Base-by-base conservation (phyloP, 2,113 vertebrate genomes). In the Lasiurus cinereus region DNA sequence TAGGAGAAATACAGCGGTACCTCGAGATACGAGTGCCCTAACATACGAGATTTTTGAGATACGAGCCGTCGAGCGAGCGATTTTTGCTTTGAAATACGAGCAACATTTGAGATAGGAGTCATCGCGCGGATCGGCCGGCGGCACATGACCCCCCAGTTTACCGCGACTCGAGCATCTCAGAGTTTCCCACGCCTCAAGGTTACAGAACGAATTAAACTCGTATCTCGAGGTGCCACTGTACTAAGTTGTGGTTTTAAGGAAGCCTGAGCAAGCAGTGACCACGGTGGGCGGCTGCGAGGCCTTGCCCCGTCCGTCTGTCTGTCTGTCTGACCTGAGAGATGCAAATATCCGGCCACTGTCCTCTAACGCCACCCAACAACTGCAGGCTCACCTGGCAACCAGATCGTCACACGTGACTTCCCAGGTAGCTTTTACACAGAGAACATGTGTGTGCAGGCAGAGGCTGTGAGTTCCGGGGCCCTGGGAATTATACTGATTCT, bases 251-350 rank as follows among this genome's bases (percentile, higher is more conserved):
- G 46, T 66, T 54, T 59, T 59, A 62, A 62, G 59, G 59, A 27
- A 62, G 36, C 48, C 59, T 73, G 21, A 46, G 18, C 19, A 66
- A 83, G 46, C 27, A 91, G 21, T 70, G 12, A 6, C 16, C n/a
- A 56, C 8, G 69, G 6, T 29, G 59, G 80, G 52, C 91, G 31
- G 12, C 3, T 74, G 14, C 27, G 70, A 54, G 36, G 18, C 22
- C 76, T 56, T 87, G 15, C 7, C 78, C 3, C 66, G 0, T 39
- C 39, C 5, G 22, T 83, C 89, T 90, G 64, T 86, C n/a, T 87
- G 78, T 64, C 39, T 39, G 22, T 83, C 89, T 90, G 64, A 82
- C n/a, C 83, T 33, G 52, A 87, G 39, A 90, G 18, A 70, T 36
- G 8, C 29, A 93, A 79, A 64, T 27, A 84, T 16, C 36, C 56